A percentile compares a stretch with the other conserved stretches of the same genome.
phyloP scores from a whole-genome alignment of 2,797 vertebrate species.

The Poliocrania exsul region DNA sequence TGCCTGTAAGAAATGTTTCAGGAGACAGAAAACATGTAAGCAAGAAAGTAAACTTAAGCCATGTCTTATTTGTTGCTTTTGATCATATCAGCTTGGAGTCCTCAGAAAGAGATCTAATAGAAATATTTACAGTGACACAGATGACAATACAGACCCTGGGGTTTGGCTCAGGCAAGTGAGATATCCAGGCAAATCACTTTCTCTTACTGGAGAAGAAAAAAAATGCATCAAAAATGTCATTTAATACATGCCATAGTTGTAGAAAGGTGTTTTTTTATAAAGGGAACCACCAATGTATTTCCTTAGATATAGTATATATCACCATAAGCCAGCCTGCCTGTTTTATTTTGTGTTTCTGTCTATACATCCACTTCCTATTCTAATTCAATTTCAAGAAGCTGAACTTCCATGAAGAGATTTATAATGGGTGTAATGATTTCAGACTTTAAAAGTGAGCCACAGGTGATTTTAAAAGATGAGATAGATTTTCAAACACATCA shows the following conservation, averaged over 20 bases:
- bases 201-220: slow-evolving; percentile 17
- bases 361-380: not conserved
- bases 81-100: not conserved
- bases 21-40: not conserved
- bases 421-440: not conserved
- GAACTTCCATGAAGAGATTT: not conserved
- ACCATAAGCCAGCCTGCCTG: not conserved
- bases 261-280: not conserved
- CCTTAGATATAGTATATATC: not conserved
- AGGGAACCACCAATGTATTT: not conserved
- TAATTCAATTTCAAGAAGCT: not conserved
- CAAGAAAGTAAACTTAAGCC: not conserved
- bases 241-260: not conserved
- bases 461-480: not conserved
- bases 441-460: not conserved
- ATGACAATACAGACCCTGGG: not conserved
- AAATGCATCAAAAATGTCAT: slow-evolving; percentile 34
- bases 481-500: not conserved
- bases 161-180: not conserved
- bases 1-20: not conserved
- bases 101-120: not conserved
- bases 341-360: not conserved
- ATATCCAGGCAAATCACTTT: slow-evolving; percentile 5
- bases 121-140: not conserved
- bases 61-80: not conserved